Evolutionary conservation across 2,888 invertebrate species (phyloP).

Genomic region (Danaus chrysippus): DNA sequence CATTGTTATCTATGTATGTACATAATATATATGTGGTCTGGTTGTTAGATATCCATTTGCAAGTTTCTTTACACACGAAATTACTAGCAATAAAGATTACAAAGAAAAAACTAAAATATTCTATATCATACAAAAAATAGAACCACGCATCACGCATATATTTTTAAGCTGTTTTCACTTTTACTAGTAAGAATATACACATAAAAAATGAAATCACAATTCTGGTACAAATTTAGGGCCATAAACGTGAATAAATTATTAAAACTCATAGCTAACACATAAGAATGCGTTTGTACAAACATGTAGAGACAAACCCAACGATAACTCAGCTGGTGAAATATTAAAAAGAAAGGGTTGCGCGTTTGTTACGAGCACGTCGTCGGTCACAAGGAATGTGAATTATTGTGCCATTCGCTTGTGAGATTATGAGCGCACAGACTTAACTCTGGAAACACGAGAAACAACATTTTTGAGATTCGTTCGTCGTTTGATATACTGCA

Average conservation of each 20-base stretch:
- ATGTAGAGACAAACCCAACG: constrained; percentile 34
- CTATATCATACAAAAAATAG: no score
- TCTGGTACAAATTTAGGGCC: constrained; percentile 1
- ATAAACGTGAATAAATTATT: constrained; percentile 16
- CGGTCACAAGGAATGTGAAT: constrained; percentile 51
- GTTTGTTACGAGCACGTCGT: constrained; percentile 51
- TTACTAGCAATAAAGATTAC: no score
- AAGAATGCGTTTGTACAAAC: constrained; percentile 23
- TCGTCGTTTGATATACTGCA: background rate
- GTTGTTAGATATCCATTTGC: no score
- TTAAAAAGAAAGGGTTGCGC: constrained; percentile 47
- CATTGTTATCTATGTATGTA: no score
- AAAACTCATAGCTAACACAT: constrained; percentile 21
- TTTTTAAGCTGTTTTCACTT: background rate
- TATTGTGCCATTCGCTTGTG: constrained; percentile 28
- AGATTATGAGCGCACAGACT: constrained; percentile 13
- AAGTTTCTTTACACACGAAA: no score
- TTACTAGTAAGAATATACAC: background rate
- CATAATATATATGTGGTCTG: no score
- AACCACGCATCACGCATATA: no score
- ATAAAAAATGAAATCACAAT: background rate
- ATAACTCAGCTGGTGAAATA: constrained; percentile 43
- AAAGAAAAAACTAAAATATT: no score
- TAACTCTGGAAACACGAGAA: constrained; percentile 14
- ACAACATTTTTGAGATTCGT: constrained; percentile 4